Evolutionary conservation across 1,140 invertebrate species (phyloP), one percentile per base, ranked within the genome.

Genomic region (Glossosoma conforme): DNA sequence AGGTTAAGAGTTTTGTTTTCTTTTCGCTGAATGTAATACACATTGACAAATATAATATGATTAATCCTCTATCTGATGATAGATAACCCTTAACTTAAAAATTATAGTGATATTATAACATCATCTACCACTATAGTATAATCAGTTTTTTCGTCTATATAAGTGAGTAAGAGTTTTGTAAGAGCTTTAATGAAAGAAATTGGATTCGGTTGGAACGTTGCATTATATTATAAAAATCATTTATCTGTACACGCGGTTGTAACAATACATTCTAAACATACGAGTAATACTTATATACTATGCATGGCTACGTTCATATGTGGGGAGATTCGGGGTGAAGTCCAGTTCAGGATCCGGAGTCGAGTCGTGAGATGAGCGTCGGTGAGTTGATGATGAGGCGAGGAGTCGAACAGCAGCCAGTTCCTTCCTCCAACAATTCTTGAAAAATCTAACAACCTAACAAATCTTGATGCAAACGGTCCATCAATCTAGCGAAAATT

Each of bases 171-270:
- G n/a, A n/a, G n/a, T n/a, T n/a, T n/a, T n/a, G 20, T 17, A 6
- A 19, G 37, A n/a, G n/a, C 4, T 44, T 44, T 18, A 44, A 14
- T 4, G 6, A 33, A 18, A 44, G 25, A n/a, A 17, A 33, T 30
- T 35, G n/a, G 13, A 24, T 47, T 38, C 6, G 15, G 2, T 44
- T 52, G 28, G 25, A 22, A 45, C 24, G 32, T 47, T 52, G 43
- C 17, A 46, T 53, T 45, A 46, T 38, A 53, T 28, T 40, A 50
- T 36, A n/a, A n/a, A n/a, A n/a, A 33, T 47, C 17, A 37, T 51
- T 42, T 42, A 21, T 52, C 52, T 58, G 44, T 58, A 58, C 56
- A 55, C 44, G 47, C 52, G 40, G 48, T 48, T 50, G 40, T 44
- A 51, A 44, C 21, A 46, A 58, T 47, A 51, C 43, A 54, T 45